phyloP scores from a whole-genome alignment of 2,797 vertebrate species.

The Pygocentrus nattereri region DNA sequence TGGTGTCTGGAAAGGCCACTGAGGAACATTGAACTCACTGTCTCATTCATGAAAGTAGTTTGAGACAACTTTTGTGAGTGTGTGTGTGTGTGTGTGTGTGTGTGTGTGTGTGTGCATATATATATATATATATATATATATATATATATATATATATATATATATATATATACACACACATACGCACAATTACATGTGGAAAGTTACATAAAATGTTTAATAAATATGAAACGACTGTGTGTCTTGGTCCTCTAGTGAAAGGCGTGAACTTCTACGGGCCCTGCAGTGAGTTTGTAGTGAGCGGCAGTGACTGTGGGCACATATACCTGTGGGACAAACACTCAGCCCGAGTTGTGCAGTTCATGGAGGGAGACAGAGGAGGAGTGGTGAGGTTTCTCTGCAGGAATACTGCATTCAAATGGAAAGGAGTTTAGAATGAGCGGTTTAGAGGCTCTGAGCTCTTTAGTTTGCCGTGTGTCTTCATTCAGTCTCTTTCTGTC shows the following conservation, averaged over 20 bases:
- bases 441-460: not conserved
- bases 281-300: conserved; percentile 95
- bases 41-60: no score
- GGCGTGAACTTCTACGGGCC: conserved; percentile 98
- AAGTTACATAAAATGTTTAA: no score
- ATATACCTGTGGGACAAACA: conserved; percentile 97
- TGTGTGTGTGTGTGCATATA: no score
- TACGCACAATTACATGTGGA: no score
- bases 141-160: no score
- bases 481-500: conserved; percentile 1
- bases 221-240: not conserved
- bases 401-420: not conserved
- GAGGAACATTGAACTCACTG: no score
- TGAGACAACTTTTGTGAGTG: no score
- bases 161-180: no score
- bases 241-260: conserved; percentile 81
- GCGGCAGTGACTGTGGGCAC: conserved; percentile 96
- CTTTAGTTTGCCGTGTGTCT: not conserved
- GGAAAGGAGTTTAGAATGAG: not conserved
- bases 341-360: conserved; percentile 94
- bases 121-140: no score
- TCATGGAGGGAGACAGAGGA: conserved; percentile 96
- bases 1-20: no score
- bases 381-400: conserved; percentile 87
- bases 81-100: not conserved